Evolutionary conservation across 30 jellyfish, hydroid and myxozoan species (phyloP).

Genomic region (Aurelia sp.): DNA sequence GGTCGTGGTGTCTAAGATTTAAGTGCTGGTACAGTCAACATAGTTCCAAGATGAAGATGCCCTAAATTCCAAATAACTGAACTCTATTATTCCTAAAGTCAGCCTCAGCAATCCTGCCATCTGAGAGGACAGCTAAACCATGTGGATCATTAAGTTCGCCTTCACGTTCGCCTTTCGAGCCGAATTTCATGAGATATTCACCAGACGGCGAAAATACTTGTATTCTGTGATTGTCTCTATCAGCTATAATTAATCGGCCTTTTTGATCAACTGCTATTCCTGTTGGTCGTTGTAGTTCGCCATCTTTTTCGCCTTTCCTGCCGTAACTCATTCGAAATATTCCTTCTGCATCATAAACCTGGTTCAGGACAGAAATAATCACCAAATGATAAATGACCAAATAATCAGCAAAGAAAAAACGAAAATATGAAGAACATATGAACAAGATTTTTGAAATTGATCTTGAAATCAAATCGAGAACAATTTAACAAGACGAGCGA

Average conservation of each 20-base stretch:
- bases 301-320: constrained; percentile 92
- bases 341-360: constrained; percentile 95
- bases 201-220: constrained; percentile 83
- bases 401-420: no score
- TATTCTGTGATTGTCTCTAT: constrained; percentile 96
- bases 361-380: neutral
- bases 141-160: constrained; percentile 97
- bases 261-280: constrained; percentile 95
- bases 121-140: constrained; percentile 90
- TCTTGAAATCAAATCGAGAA: no score
- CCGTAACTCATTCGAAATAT: constrained; percentile 81
- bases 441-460: no score
- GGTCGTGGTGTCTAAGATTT: no score
- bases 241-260: constrained; percentile 93
- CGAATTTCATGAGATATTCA: constrained; percentile 78
- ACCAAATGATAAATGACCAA: no score
- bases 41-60: neutral
- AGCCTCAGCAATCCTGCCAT: constrained; percentile 97
- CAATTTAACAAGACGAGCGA: no score
- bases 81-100: constrained; percentile 90
- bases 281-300: constrained; percentile 94
- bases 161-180: constrained; percentile 89
- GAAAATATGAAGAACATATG: no score
- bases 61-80: constrained; percentile 51
- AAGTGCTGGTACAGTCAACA: no score